Percentiles rank a stretch among this genome's conserved stretches.
phyloP scores from a whole-genome alignment of 2,113 vertebrate species.

The Pseudorectes ferrugineus region DNA sequence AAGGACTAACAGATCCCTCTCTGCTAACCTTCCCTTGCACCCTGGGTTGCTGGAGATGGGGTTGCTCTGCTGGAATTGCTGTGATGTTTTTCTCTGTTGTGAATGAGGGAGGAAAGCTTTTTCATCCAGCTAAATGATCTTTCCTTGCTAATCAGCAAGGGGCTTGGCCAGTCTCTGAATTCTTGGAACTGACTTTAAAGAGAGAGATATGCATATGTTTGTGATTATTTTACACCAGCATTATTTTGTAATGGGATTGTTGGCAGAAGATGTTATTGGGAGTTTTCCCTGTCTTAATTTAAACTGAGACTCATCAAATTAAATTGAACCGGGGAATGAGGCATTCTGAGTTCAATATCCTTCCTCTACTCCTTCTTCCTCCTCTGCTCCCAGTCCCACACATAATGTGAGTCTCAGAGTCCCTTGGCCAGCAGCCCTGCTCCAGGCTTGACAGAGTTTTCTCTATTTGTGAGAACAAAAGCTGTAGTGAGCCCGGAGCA shows the following conservation, averaged over 20 bases:
- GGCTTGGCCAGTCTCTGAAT: not conserved
- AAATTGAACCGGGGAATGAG: not conserved
- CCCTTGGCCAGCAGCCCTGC: not conserved
- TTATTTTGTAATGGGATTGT: not conserved
- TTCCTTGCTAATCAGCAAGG: not conserved
- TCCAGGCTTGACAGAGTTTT: conserved; percentile 25
- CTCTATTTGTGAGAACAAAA: conserved; percentile 48
- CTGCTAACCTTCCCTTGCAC: not conserved
- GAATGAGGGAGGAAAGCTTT: not conserved
- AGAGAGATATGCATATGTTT: not conserved
- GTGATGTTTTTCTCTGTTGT: not conserved
- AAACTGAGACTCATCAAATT: not conserved
- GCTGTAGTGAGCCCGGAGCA: not conserved
- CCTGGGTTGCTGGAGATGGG: accelerated
- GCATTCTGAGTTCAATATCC: not conserved
- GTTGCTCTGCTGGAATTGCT: not conserved
- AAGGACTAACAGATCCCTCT: not conserved
- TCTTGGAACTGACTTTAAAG: conserved; percentile 7
- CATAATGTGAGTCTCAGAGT: not conserved
- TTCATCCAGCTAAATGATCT: not conserved
- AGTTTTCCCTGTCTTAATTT: not conserved
- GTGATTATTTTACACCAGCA: not conserved
- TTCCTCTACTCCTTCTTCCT: not conserved
- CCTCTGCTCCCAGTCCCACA: not conserved
- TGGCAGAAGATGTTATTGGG: not conserved